Percentiles rank a stretch among this genome's conserved stretches.
These are phyloP conservation scores for Aphrocallistes beatrix DNA, from an alignment of 37 sponge, comb jelly and placozoan genomes.

Conservation along the genomic window DNA sequence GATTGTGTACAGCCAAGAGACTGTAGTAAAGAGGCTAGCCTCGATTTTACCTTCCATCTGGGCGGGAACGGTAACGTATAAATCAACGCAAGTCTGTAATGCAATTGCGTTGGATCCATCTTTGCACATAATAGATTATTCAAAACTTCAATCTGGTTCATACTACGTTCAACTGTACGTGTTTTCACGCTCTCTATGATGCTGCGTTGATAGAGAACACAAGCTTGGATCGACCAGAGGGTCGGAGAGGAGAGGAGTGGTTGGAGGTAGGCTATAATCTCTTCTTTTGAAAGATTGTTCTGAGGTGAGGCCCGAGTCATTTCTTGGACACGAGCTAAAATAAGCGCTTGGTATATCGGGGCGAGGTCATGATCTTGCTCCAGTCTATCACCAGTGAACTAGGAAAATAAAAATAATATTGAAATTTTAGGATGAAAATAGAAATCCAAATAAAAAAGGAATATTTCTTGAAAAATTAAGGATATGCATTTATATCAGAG, in stretches of 20 bases:
- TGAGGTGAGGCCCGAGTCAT: neutral
- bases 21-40: neutral
- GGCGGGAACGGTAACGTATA: conserved; percentile 3
- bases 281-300: neutral
- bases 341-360: neutral
- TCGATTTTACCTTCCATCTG: neutral
- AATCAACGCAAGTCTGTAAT: neutral
- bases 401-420: neutral
- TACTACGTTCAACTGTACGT: conserved; percentile 2
- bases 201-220: neutral
- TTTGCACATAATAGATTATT: neutral
- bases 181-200: conserved; percentile 1
- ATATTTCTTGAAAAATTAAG: no score
- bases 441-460: no score
- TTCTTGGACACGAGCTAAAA: neutral
- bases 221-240: neutral
- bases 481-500: no score
- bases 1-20: conserved; percentile 4
- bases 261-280: neutral
- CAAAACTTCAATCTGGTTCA: neutral
- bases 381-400: conserved; percentile 12
- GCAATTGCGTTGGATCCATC: neutral
- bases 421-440: neutral
- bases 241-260: neutral
- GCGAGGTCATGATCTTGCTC: neutral